A percentile compares a stretch with the other conserved stretches of the same genome.
phyloP scores from a whole-genome alignment of 92 coral and sea anemone species.

The Scolanthus callimorphus region DNA sequence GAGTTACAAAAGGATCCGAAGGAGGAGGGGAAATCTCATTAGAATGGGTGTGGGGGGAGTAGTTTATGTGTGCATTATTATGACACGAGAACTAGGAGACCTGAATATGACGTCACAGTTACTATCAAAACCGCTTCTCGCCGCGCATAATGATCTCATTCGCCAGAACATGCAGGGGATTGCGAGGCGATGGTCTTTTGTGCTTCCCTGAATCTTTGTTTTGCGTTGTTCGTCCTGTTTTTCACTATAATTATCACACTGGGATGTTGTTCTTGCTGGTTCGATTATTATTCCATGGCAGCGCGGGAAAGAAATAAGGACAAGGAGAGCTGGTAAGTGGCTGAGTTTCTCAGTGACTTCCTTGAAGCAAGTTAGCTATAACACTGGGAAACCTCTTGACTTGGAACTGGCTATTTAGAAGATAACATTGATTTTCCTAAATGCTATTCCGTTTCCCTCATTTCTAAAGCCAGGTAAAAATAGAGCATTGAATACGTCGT shows the following conservation, averaged over 20 bases:
- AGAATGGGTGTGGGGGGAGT: too few relatives aligned
- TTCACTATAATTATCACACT: slow-evolving; percentile 88
- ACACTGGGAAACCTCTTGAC: too few relatives aligned
- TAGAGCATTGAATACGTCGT: slow-evolving; percentile 1
- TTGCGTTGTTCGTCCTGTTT: slow-evolving; percentile 90
- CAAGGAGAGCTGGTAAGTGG: slow-evolving; percentile 90
- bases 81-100: too few relatives aligned
- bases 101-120: too few relatives aligned
- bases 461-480: slow-evolving; percentile 1
- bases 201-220: slow-evolving; percentile 95
- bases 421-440: too few relatives aligned
- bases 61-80: too few relatives aligned
- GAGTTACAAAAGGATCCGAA: too few relatives aligned
- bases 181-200: slow-evolving; percentile 92
- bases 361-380: too few relatives aligned
- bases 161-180: slow-evolving; percentile 57
- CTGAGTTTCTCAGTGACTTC: not conserved
- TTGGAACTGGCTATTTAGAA: too few relatives aligned
- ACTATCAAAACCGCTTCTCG: too few relatives aligned
- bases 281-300: slow-evolving; percentile 90
- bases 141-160: slow-evolving; percentile 68
- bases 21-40: too few relatives aligned
- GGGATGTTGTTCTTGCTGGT: slow-evolving; percentile 99
- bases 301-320: slow-evolving; percentile 72
- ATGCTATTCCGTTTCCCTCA: too few relatives aligned